A percentile compares a stretch with the other conserved stretches of the same genome.
phyloP scores from a whole-genome alignment of 2,797 vertebrate species.

The Decapterus maruadsi region DNA sequence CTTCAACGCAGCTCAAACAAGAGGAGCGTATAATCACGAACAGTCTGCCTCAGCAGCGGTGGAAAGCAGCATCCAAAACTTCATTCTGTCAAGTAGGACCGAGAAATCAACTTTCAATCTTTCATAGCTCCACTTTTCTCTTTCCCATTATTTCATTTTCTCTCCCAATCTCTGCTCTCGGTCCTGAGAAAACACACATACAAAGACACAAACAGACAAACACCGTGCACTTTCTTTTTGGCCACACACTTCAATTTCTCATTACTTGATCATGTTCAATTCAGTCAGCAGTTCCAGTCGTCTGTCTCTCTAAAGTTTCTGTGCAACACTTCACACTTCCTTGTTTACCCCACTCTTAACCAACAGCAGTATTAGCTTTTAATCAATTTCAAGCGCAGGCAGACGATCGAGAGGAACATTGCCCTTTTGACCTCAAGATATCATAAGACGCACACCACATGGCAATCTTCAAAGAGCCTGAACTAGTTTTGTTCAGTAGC shows the following conservation, averaged over 20 bases:
- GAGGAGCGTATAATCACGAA: conserved; percentile 37
- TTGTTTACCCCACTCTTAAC: conserved; percentile 29
- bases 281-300: conserved; percentile 31
- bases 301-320: conserved; percentile 44
- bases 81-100: conserved; percentile 48
- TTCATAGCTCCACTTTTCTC: conserved; percentile 50
- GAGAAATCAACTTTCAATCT: conserved; percentile 63
- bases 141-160: conserved; percentile 57
- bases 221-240: neutral
- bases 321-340: conserved; percentile 35
- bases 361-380: conserved; percentile 14
- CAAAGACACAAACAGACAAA: conserved; percentile 3
- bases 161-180: conserved; percentile 11
- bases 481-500: neutral
- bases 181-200: neutral
- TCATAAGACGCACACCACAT: neutral
- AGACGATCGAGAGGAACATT: conserved; percentile 3
- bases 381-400: conserved; percentile 36
- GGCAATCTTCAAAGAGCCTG: conserved; percentile 2
- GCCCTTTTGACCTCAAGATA: conserved; percentile 12
- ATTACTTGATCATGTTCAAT: conserved; percentile 60
- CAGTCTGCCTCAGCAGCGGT: conserved; percentile 38
- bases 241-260: conserved; percentile 44
- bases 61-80: conserved; percentile 48
- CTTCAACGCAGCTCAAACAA: conserved; percentile 42